Base-by-base conservation (phyloP, 1,140 invertebrate species). In the Triops longicaudatus region DNA sequence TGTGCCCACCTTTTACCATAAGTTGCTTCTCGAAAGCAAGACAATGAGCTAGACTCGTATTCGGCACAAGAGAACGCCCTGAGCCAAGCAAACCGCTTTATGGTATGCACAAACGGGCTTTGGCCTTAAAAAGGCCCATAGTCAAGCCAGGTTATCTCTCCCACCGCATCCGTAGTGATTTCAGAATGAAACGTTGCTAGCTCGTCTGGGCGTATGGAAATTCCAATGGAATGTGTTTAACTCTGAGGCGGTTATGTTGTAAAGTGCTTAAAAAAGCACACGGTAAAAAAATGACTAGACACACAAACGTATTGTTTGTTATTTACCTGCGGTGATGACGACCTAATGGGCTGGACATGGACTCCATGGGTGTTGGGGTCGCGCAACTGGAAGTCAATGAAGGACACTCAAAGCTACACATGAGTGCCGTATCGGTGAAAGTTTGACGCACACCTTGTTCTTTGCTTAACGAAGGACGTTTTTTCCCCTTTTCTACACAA, bases 291-390 rank as follows among this genome's bases (percentile, higher is more conserved):
- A 4, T n/a, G 14, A 63, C 3, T 6, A 63, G 50, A 22, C 22
- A 22, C 31, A 37, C 31, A 37, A 37, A 37, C 31, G 31, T 2
- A 37, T 37, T 37, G 31, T 37, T 37, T 37, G 31, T 37, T 37
- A 37, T 63, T 63, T 63, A 63, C 50, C 50, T 63, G 50, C 50
- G 50, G 50, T 63, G 50, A 22, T 63, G 50, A 4, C 50, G 50
- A 63, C 50, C 50, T 14, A 63, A 63, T 22, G 50, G 50, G 14
- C 50, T 63, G 9, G 50, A 22, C 50, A 63, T 63, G n/a, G 50
- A 63, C 17, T 63, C 50, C 50, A 63, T 63, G 50, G 50, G 50
- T 63, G 50, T 63, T 63, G 50, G 50, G 44, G 10, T 63, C 44
- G 44, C 22, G 44, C 44, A 63, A 63, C 44, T 63, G 44, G 44